Evolutionary conservation across 2,797 vertebrate genomes (phyloP), one percentile per base, ranked within the genome.

Genomic region (Onychomys leucogaster): DNA sequence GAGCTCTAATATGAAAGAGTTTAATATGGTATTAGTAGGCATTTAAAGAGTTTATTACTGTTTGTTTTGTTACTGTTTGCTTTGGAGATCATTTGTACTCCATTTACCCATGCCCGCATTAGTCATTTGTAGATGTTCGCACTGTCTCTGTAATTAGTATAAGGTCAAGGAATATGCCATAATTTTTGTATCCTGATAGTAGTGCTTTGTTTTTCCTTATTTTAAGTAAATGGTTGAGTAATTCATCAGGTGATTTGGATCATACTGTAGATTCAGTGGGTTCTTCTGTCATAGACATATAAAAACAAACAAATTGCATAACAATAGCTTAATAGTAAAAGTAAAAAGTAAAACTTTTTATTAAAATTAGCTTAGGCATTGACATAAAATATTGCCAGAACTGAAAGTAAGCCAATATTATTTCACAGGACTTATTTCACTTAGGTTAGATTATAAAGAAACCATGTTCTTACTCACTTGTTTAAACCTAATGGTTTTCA

Each of bases 221-320:
- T 77, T 6, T 67, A 46, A 61, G 1, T 83, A 88, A 16, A 61
- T 77, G 46, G 87, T 87, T 82, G 17, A 89, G 57, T 29, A 90
- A 37, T 49, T 81, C 8, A 41, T 67, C 19, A 90, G 59, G 4
- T 92, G 29, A 78, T 82, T 96, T 87, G 63, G 8, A 4, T 34
- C 41, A 59, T 77, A 19, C 59, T 37, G 63, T 29, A 91, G 59
- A 93, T 78, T 49, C 0, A 89, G 21, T 90, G 14, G n/a, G 41
- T 67, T 93, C 92, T 95, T 96, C n/a, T 83, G 13, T 27, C 17
- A 49, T 5, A 94, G 13, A 61, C 41, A 81, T 49, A 71, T 4
- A 83, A 85, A 93, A 69, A 13, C 67, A 94, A 94, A 17, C 37
- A 96, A 29, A 10, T 78, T 88, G 86, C 37, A 89, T 95, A 91